Base-by-base conservation (phyloP, 2,113 vertebrate genomes). In the Myotis davidii region DNA sequence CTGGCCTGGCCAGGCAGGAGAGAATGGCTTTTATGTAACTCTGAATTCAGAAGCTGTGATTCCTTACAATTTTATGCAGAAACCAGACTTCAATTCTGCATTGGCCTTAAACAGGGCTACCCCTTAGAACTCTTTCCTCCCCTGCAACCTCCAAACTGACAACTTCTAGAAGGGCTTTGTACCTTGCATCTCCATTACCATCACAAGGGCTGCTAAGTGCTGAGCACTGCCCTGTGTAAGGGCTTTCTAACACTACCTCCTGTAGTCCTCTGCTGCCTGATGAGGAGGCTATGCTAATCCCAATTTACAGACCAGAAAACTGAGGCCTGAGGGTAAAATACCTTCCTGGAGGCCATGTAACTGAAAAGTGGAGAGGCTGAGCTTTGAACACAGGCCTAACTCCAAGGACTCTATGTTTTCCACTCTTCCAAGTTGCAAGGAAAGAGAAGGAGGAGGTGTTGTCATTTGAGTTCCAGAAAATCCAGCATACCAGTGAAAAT, bases 381-480 rank as follows among this genome's bases (percentile, higher is more conserved):
- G 39, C 42, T 61, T 88, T 65, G 64, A 52, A 25, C 20, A 61
- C 20, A 73, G 52, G 29, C 23, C 32, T 78, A 23, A 32, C 52
- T 74, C 56, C 11, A 61, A 70, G 21, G 32, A 4, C 14, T 54
- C 59, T 3, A 5, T 32, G 21, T 52, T 87, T 67, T 37, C n/a
- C 21, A 48, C 1, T 79, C 37, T 7, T 67, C 48, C 6, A 78
- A 48, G 11, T 14, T 79, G 23, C 45, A 73, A 73, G 20, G 56
- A 42, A 88, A 48, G 45, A 84, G 52, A 65, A 20, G 54, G 32
- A 79, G 45, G 37, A 81, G 50, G 85, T 14, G 64, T 2, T 74
- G 10, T 67, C 32, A 50, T 77, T 77, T 78, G 45, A 69, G 5
- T 50, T 96, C 81, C 52, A 91, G 79, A 88, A 69, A 86, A 59